Conservation (phyloP, 2,113 vertebrate genomes). For the Nibea coibor region DNA sequence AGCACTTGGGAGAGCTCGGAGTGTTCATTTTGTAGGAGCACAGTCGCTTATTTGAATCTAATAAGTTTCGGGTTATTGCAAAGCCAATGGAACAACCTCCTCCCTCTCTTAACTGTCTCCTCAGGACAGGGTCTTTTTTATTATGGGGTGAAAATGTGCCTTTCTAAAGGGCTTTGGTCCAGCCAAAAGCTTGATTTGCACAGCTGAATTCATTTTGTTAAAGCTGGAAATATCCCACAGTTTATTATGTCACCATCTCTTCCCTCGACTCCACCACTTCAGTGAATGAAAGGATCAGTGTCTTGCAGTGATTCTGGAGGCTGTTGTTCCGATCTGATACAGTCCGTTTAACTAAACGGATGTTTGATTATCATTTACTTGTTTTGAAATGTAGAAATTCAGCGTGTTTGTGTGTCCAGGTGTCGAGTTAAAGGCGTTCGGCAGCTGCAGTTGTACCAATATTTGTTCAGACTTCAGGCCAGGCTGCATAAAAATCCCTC, state of each 20-base stretch:
- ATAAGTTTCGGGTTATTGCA: constrained; percentile 52
- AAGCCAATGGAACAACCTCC: constrained; percentile 24
- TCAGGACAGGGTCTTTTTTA: constrained; percentile 31
- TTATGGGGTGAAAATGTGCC: constrained; percentile 42
- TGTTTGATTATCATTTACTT: not conserved
- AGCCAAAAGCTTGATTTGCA: constrained; percentile 24
- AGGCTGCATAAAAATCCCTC: not conserved
- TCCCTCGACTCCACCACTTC: not conserved
- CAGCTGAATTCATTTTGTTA: constrained; percentile 28
- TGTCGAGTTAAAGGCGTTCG: not conserved
- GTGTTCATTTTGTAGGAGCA: constrained; percentile 22
- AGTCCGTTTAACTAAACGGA: not conserved
- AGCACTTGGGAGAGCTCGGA: constrained; percentile 1
- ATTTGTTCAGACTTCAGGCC: not conserved
- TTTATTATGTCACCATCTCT: not conserved
- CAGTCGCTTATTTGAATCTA: constrained; percentile 47
- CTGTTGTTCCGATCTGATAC: not conserved
- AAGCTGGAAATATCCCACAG: constrained; percentile 30
- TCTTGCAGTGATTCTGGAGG: not conserved
- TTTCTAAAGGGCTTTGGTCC: constrained; percentile 35
- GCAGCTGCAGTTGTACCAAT: not conserved
- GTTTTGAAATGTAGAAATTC: not conserved
- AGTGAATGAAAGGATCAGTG: not conserved
- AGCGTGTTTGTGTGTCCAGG: too few relatives aligned
- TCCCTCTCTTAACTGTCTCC: constrained; percentile 31